Evolutionary conservation across 2,888 invertebrate genomes (phyloP).

Genomic region (Cosmia trapezina): DNA sequence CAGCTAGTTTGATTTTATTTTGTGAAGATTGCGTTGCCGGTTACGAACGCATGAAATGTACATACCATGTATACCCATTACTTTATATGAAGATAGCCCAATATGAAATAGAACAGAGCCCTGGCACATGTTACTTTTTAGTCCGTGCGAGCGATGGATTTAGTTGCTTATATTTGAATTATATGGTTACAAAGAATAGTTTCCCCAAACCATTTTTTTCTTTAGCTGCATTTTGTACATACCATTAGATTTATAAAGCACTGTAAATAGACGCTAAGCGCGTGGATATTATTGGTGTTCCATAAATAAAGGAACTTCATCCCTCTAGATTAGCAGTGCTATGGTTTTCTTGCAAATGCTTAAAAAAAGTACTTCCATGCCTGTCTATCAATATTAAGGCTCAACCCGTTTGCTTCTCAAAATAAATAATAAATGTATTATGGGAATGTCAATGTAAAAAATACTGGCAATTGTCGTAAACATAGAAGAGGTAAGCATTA

Average conservation of each 20-base stretch:
- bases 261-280: constrained; percentile 27
- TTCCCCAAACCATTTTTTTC: constrained; percentile 24
- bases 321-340: constrained; percentile 50
- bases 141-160: constrained; percentile 48
- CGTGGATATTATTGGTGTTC: constrained; percentile 22
- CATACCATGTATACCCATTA: constrained; percentile 46
- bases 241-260: constrained; percentile 40
- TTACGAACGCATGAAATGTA: constrained; percentile 70
- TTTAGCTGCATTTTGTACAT: constrained; percentile 42
- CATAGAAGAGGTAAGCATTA: not conserved
- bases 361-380: constrained; percentile 32
- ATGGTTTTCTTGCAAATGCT: constrained; percentile 46
- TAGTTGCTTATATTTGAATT: constrained; percentile 47
- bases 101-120: constrained; percentile 62
- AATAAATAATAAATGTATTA: constrained; percentile 6
- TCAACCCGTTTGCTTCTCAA: constrained; percentile 33
- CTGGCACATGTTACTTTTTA: constrained; percentile 63
- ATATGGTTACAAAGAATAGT: constrained; percentile 28
- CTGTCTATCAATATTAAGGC: constrained; percentile 23
- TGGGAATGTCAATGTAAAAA: constrained; percentile 15
- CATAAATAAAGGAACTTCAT: constrained; percentile 15
- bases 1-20: constrained; percentile 71
- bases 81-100: constrained; percentile 41
- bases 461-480: constrained; percentile 6
- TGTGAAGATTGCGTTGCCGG: constrained; percentile 67